Base-by-base conservation (phyloP, 2,888 invertebrate species). In the Melieria picta region DNA sequence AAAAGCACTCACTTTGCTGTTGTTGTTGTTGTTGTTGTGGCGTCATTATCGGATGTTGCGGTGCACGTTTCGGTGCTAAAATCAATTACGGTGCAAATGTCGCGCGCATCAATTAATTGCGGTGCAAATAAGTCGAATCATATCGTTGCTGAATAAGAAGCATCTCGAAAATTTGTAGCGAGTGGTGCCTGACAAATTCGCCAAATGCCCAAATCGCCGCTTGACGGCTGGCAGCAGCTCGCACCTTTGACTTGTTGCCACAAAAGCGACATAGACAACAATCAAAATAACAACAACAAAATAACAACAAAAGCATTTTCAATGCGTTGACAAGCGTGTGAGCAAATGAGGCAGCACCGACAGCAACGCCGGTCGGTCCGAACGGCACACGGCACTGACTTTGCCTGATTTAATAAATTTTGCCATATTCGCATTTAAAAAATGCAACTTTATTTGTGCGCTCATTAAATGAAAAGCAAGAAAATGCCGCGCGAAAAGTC, bases 101-200 rank as follows among this genome's bases (percentile, higher is more conserved):
- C 62, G 55, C 62, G 56, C 62, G 62, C 69, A 69, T 69, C 69
- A 69, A 46, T 62, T 69, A 69, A 69, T 69, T 69, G 62, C 30
- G 30, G 30, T 30, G 30, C 62, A 69, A 55, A 62, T 65, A 63
- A 42, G 62, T 45, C 43, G 57, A 63, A 45, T 50, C 13, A 64
- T 57, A 69, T 48, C 42, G 52, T 46, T 16, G 50, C 63, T 63
- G n/a, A 30, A 42, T 62, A n/a, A 62, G 46, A 69, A 10, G 48
- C 47, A 69, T 4, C 30, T 52, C 7, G 61, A 58, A 65, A 65
- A 61, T 71, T 65, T 71, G 60, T 71, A 52, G 13, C 48, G 58
- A 70, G 64, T 70, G 46, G 60, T 65, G 61, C 65, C 48, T 61
- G 56, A 63, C 69, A 69, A 69, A 69, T 69, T 69, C 55, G 50